Base-by-base conservation (phyloP, 2,113 vertebrate species). In the Tenebrosternarchus preto region DNA sequence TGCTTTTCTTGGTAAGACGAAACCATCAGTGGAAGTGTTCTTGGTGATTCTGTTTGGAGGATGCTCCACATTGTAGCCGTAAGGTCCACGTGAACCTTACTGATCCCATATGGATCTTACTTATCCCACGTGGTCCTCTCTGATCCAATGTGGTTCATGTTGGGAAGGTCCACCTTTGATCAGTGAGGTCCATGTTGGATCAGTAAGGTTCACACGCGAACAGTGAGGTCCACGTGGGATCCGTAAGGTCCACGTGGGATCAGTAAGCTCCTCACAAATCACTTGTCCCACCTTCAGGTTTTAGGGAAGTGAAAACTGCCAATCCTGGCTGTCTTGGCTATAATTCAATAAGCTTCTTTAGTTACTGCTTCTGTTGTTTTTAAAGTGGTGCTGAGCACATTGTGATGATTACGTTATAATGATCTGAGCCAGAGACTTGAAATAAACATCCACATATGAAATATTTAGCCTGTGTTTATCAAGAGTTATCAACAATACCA, bases 231-330 rank as follows among this genome's bases (percentile, higher is more conserved):
- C n/a, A n/a, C n/a, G n/a, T n/a, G n/a, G n/a, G n/a, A n/a, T n/a
- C n/a, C n/a, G n/a, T n/a, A n/a, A n/a, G n/a, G n/a, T 82, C 63
- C 85, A 84, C 50, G 76, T 80, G 76, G 82, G 79, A 81, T 76
- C 89, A 83, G 87, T 84, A n/a, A 50, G 80, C 74, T 83, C 86
- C 87, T 89, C 88, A 91, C 87, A 88, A 92, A 90, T 90, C 87
- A 81, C 84, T 16, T 86, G 83, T 43, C 50, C 77, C 33, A 46
- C 36, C 20, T 39, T 70, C 43, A 31, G 5, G 46, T 67, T 68
- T 25, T 68, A 46, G 53, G 31, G 17, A 55, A 53, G 22, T 68
- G 50, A 39, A 57, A 56, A 39, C 50, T 20, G 64, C 29, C 67
- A 36, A 66, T 24, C 12, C 1, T 68, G 63, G 3, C 27, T 3